phyloP scores from a whole-genome alignment of 1,140 invertebrate species.

The Scaptomyza graminum region DNA sequence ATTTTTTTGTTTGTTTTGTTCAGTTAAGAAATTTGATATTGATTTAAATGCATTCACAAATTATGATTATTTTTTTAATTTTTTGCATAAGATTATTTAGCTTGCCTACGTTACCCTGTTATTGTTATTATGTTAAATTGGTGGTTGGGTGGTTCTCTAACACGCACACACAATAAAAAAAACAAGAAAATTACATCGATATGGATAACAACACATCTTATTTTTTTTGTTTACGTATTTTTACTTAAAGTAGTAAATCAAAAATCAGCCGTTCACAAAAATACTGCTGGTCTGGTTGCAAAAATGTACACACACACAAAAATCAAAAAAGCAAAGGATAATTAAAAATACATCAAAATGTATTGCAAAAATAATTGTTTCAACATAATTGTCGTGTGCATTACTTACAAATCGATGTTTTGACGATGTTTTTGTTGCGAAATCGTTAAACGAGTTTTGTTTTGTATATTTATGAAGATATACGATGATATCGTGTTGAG shows the following conservation, averaged over 20 bases:
- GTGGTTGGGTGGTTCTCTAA: conserved; percentile 29
- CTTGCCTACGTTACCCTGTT: conserved; percentile 26
- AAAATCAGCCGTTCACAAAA: conserved; percentile 37
- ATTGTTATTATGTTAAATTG: conserved; percentile 8
- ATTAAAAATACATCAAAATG: conserved; percentile 19
- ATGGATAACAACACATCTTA: conserved; percentile 17
- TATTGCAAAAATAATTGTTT: conserved; percentile 28
- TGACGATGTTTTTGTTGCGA: conserved; percentile 53
- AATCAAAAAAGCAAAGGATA: conserved; percentile 24
- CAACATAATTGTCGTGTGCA: conserved; percentile 46
- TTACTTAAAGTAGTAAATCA: conserved; percentile 13
- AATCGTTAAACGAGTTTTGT: conserved; percentile 24
- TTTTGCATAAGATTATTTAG: background rate
- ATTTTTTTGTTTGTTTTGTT: conserved; percentile 69
- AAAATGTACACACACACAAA: conserved; percentile 32
- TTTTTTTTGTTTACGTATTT: conserved; percentile 3
- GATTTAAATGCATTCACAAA: conserved; percentile 38
- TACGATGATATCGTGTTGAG: conserved; percentile 44
- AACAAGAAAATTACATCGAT: conserved; percentile 50
- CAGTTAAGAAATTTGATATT: conserved; percentile 62
- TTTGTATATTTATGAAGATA: conserved; percentile 17
- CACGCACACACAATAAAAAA: conserved; percentile 21
- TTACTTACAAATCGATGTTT: conserved; percentile 75
- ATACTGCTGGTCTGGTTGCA: conserved; percentile 10
- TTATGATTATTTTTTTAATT: conserved; percentile 21